Evolutionary conservation across 2,888 invertebrate genomes (phyloP).

Genomic region (Pristionchus japonicus): DNA sequence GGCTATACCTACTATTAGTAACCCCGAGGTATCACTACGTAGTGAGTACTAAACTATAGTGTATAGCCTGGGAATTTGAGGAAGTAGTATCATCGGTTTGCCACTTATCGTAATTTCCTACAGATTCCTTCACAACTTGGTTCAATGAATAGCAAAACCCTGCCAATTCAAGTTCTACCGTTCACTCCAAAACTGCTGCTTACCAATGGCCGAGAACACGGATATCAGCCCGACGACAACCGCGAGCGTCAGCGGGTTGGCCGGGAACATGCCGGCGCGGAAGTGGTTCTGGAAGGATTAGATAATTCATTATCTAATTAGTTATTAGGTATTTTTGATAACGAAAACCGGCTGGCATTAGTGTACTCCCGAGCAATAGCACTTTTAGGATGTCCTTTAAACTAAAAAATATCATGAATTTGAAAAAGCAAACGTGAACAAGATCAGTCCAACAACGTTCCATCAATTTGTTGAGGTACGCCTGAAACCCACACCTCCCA

Average conservation of each 20-base stretch:
- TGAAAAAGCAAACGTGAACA: not conserved
- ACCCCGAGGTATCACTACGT: no score
- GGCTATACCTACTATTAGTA: no score
- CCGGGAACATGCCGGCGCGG: constrained; percentile 95
- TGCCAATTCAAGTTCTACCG: not conserved
- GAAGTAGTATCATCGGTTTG: no score
- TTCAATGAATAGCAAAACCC: not conserved
- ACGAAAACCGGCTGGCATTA: no score
- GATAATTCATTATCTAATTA: not conserved
- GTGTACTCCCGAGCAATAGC: no score
- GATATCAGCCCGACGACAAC: constrained; percentile 86
- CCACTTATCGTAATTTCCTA: no score
- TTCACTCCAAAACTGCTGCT: not conserved
- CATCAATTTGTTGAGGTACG: not conserved
- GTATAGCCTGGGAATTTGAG: no score
- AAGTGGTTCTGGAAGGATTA: constrained; percentile 86
- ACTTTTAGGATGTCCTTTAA: no score
- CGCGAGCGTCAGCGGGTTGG: constrained; percentile 90
- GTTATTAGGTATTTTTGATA: no score
- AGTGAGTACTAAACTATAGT: no score
- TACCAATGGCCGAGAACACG: constrained; percentile 81
- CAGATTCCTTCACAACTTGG: no score
- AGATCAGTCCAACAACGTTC: not conserved
- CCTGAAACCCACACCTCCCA: not conserved
- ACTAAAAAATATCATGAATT: no score